Conservation (phyloP, 1,140 invertebrate species). For the Brachionus rubens region DNA sequence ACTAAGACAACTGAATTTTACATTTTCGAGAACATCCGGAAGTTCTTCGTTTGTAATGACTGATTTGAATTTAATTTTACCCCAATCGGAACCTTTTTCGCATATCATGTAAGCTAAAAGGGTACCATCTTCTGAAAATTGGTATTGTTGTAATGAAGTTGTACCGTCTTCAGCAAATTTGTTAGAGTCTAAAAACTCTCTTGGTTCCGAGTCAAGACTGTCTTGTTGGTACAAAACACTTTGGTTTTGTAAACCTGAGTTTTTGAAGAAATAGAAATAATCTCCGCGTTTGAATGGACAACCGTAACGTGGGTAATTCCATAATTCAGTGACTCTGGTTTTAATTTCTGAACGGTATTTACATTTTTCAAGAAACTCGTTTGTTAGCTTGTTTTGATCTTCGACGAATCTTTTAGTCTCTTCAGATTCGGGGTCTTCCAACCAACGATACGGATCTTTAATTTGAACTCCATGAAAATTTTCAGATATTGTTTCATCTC, state of each 20-base stretch:
- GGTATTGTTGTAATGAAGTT: slow-evolving; percentile 71
- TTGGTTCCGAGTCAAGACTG: slow-evolving; percentile 71
- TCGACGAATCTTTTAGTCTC: slow-evolving; percentile 89
- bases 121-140: slow-evolving; percentile 85
- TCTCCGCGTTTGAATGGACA: slow-evolving; percentile 77
- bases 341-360: slow-evolving; percentile 71
- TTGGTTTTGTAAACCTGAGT: slow-evolving; percentile 93
- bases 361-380: slow-evolving; percentile 77
- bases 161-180: slow-evolving; percentile 86
- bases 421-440: slow-evolving; percentile 87
- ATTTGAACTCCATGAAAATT: slow-evolving; percentile 78
- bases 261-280: slow-evolving; percentile 87
- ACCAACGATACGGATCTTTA: slow-evolving; percentile 87
- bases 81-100: slow-evolving; percentile 54
- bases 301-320: slow-evolving; percentile 93
- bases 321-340: slow-evolving; percentile 75
- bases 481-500: slow-evolving; percentile 75
- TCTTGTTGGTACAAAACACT: slow-evolving; percentile 90
- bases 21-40: slow-evolving; percentile 77
- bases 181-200: slow-evolving; percentile 93
- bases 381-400: slow-evolving; percentile 81
- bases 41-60: slow-evolving; percentile 77
- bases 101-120: slow-evolving; percentile 86
- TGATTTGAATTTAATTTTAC: slow-evolving; percentile 40
- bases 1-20: slow-evolving; percentile 82